Base-by-base conservation (phyloP, 2,113 vertebrate species). In the Gadus macrocephalus region DNA sequence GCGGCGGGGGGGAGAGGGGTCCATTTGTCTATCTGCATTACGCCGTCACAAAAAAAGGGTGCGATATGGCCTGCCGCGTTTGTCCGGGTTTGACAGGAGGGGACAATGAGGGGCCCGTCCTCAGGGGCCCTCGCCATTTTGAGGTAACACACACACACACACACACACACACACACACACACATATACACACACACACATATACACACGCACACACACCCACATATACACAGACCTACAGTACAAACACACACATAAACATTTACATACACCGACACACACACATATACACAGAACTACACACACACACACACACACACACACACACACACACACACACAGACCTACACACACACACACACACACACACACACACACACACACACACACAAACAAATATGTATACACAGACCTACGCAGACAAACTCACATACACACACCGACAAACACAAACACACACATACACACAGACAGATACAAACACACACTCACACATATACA, bases 11-110 rank as follows among this genome's bases (percentile, higher is more conserved):
- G 55, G 74, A 12, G 2, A 67, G 68, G 56, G 22, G 20, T 61
- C 15, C 75, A 71, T 84, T 72, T 74, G 70, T 75, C 67, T 61
- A 20, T 61, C 73, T 66, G 67, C n/a, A 42, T 68, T 61, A 68
- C 63, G 59, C 56, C 20, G 14, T 79, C 35, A 62, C 55, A 67
- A 25, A 68, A 58, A 35, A 35, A 64, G 31, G 31, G 58, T 58
- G 31, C 31, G 70, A 76, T 76, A 72, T 82, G 77, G 68, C 31
- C 53, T 82, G 80, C 20, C 31, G 55, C 68, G 63, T 78, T 74
- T 76, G 71, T 82, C 66, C 74, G 31, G 20, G 64, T 68, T 72
- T 80, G 80, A 85, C 83, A 80, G 80, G 27, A 16, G 5, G 69
- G 58, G 22, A 77, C 73, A 75, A 81, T 71, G 70, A 61, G 28